Conservation (phyloP, 2,797 vertebrate species). For the Peromyscus nudipes region DNA sequence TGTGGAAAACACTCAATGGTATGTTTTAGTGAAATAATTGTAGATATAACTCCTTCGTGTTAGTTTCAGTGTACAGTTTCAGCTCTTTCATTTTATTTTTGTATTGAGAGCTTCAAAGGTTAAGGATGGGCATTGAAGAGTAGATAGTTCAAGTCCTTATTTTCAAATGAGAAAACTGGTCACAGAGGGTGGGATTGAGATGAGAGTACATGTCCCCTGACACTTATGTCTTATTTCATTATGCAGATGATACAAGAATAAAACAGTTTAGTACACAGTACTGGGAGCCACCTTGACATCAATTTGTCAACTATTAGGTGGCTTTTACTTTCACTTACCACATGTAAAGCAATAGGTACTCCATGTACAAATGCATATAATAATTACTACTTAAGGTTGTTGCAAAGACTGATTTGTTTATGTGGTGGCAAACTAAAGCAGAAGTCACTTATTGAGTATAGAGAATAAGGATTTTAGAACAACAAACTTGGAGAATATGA, state of each 20-base stretch:
- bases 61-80: background rate
- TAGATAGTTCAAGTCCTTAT: background rate
- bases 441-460: background rate
- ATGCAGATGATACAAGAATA: background rate
- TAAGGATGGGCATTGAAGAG: background rate
- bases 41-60: background rate
- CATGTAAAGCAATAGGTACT: background rate
- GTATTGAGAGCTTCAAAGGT: background rate
- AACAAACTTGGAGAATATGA: constrained; percentile 47
- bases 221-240: background rate
- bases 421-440: constrained; percentile 35
- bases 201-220: accelerated
- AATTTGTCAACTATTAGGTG: background rate
- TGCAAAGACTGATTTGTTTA: constrained; percentile 7
- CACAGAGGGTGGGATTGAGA: background rate
- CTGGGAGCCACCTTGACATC: background rate
- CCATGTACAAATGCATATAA: background rate
- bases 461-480: constrained; percentile 30
- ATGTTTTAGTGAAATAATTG: background rate
- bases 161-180: background rate
- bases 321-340: background rate
- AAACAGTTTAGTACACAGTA: background rate
- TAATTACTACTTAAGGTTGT: constrained; percentile 27
- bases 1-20: background rate
- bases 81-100: background rate